These are phyloP conservation scores for Cercopithecus mona DNA, from an alignment of 2,113 vertebrate species.

Conservation along the genomic window DNA sequence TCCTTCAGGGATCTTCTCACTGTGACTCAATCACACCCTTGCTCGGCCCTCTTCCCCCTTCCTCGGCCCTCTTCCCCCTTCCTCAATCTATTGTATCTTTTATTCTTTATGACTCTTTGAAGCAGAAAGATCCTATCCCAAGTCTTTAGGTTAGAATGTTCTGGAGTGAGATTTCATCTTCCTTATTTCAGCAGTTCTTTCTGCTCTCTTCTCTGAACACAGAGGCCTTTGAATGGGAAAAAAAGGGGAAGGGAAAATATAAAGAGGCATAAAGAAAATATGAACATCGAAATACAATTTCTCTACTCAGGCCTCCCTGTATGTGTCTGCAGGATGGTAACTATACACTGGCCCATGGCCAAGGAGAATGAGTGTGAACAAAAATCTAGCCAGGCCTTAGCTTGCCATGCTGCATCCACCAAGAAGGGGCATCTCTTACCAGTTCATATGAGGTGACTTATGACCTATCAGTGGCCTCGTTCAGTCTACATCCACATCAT, in stretches of 20 bases:
- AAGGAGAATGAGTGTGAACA: background rate
- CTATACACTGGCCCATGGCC: background rate
- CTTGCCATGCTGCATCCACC: background rate
- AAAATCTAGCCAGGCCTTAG: background rate
- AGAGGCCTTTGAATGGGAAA: background rate
- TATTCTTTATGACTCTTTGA: background rate
- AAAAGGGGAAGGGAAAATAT: background rate
- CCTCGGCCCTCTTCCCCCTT: background rate
- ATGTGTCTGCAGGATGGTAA: background rate
- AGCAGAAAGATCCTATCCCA: background rate
- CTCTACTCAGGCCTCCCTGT: background rate
- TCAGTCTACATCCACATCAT: background rate
- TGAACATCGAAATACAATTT: background rate
- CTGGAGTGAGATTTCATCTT: background rate
- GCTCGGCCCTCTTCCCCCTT: background rate
- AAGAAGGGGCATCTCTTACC: background rate
- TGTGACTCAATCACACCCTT: background rate
- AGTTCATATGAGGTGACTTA: fast-evolving
- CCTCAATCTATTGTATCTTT: background rate
- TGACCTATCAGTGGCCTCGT: background rate
- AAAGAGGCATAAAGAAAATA: background rate
- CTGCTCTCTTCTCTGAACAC: background rate
- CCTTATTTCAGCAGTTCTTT: background rate
- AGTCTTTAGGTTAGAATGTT: fast-evolving
- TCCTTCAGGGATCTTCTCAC: background rate